A percentile compares a stretch with the other conserved stretches of the same genome.
These are phyloP conservation scores for Ptychadena robeensis DNA, from an alignment of 2,797 vertebrate species.

Conservation along the genomic window DNA sequence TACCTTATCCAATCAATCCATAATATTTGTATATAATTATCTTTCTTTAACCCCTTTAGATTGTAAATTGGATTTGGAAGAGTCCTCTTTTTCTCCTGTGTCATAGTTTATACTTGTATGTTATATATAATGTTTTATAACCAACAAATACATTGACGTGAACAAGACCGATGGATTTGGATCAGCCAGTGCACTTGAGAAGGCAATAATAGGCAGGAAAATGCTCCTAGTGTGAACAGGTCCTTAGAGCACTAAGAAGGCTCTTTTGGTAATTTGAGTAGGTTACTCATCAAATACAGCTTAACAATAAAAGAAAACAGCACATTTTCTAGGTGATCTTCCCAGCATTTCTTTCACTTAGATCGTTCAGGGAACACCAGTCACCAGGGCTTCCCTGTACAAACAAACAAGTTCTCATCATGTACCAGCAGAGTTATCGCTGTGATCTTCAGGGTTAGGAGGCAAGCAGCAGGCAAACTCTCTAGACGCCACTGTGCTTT, in stretches of 20 bases:
- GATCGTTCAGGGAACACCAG: background rate
- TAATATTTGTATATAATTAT: too few relatives aligned
- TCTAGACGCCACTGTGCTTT: slow-evolving; percentile 17
- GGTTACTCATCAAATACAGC: background rate
- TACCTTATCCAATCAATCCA: too few relatives aligned
- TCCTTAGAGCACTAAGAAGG: background rate
- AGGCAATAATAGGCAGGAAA: too few relatives aligned
- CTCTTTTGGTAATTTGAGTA: background rate
- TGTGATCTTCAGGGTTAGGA: slow-evolving; percentile 26
- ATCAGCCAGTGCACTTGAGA: too few relatives aligned
- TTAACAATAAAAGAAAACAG: slow-evolving; percentile 9
- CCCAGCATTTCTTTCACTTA: slow-evolving; percentile 6
- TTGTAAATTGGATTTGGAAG: too few relatives aligned
- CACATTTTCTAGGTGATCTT: background rate
- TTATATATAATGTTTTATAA: too few relatives aligned
- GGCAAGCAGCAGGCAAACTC: slow-evolving; percentile 25
- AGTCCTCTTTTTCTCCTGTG: too few relatives aligned
- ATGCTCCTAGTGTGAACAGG: too few relatives aligned
- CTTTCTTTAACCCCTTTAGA: too few relatives aligned
- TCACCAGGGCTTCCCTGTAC: slow-evolving; percentile 27
- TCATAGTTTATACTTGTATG: too few relatives aligned
- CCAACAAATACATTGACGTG: too few relatives aligned
- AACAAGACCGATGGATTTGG: background rate
- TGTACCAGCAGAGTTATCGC: slow-evolving; percentile 16
- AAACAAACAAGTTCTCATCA: slow-evolving; percentile 44